Base-by-base conservation (phyloP, 2,113 vertebrate species). In the Corythoichthys haematopterus region DNA sequence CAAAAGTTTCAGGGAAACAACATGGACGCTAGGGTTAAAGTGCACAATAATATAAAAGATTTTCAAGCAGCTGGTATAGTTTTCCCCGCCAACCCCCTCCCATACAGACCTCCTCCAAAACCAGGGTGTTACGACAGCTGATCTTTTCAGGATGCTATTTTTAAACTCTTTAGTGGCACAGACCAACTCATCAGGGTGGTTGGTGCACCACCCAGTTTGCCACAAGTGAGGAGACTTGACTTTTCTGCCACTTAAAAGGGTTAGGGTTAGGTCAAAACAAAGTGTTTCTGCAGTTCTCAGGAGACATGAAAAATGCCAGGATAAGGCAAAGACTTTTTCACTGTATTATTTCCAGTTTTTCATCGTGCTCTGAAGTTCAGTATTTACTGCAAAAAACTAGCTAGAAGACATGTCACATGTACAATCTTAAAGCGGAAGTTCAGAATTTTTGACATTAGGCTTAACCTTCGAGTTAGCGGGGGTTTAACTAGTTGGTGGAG, bases 111-210 rank as follows among this genome's bases (percentile, higher is more conserved):
- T 8, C 0, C 11, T 69, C 78, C 79, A 77, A 88, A 83, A 72
- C 45, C 61, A 65, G 83, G 80, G 61, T 71, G 73, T 71, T 82
- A 82, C 72, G 87, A 88, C 90, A 91, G 89, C 90, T 92, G 90
- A 86, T 86, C 78, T 81, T 57, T 84, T 81, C 77, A 79, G 75
- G 71, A 83, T 2, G 55, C 90, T 92, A 91, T 91, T 90, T 92
- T 88, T 91, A 91, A 88, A 88, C 84, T 64, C 82, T 84, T 80
- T 75, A 82, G 87, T 82, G 73, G 84, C 89, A 80, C 56, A 37
- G 82, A 80, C 80, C 80, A 82, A 82, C 76, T 88, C 81, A 89
- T 84, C 78, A 87, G 75, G 56, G 53, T 72, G 40, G 64, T 79
- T 84, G 88, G 87, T 78, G 84, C 84, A 70, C 62, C 68, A 79